Evolutionary conservation across 2,888 invertebrate species (phyloP), one percentile per base, ranked within the genome.

Genomic region (Clostera curtula): DNA sequence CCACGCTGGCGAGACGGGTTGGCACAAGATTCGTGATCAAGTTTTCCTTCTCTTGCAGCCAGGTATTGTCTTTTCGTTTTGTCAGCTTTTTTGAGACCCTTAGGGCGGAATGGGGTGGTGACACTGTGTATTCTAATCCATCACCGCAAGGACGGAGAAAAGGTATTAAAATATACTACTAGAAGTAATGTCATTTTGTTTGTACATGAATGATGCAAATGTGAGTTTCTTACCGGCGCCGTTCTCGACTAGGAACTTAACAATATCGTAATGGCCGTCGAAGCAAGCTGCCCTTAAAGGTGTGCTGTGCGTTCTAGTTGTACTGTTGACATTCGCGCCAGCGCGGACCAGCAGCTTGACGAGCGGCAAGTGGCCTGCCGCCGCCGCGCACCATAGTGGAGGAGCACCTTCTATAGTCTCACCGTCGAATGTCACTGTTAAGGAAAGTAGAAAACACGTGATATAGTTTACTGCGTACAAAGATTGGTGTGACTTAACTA

Each of bases 341-440:
- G 92, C 90, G 45, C 89, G 88, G 20, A 97, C 91, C 45, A 98
- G 83, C 60, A 95, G 86, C 66, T 90, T 89, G 12, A 97, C 97
- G 40, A 97, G 89, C 25, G 91, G 88, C 48, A 95, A 70, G 79
- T 97, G 95, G 15, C 98, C 98, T 1, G 97, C 97, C 1, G 98
- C 98, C 1, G 97, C 95, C 9, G 98, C 98, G 75, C 97, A 97
- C 98, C 98, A 98, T 22, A 98, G 77, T 0, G 98, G 96, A 7
- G 97, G 96, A 1, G 97, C 97, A 44, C 94, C 96, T 70, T 97
- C 96, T 66, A 98, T 97, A 42, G 95, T 95, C 72, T 98, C 98
- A 4, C 97, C 97, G 72, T 98, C 98, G 73, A 98, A 98, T 49
- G 93, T 94, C 40, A 98, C 98, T 88, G 86, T 36, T 8, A 14